phyloP scores from a whole-genome alignment of 2,113 vertebrate genomes.

The Pygoscelis adeliae region DNA sequence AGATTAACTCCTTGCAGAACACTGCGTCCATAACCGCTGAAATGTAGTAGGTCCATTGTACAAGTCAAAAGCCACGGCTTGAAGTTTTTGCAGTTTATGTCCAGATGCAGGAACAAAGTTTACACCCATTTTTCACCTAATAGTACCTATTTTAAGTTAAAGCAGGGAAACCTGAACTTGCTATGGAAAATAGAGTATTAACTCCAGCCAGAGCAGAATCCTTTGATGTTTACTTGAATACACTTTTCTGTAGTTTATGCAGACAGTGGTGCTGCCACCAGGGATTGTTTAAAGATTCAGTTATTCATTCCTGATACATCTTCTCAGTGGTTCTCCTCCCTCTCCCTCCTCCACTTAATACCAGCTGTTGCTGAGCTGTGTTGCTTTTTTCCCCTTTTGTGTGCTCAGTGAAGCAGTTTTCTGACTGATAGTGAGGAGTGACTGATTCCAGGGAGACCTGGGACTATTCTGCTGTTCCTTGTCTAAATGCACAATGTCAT shows the following conservation, averaged over 20 bases:
- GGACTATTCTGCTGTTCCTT: background rate
- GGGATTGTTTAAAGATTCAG: conserved; percentile 24
- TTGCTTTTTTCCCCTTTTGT: background rate
- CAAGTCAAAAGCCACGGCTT: background rate
- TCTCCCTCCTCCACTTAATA: conserved; percentile 32
- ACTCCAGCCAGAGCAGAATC: background rate
- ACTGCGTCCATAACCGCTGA: background rate
- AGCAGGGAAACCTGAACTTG: background rate
- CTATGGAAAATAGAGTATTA: background rate
- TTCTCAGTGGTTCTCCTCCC: conserved; percentile 38
- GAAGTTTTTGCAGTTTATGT: background rate
- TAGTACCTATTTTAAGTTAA: background rate
- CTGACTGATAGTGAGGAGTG: background rate
- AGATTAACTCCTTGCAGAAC: background rate
- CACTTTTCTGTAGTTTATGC: background rate
- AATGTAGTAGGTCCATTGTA: background rate
- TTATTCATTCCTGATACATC: conserved; percentile 26
- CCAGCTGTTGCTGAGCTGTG: background rate
- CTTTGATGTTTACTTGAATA: background rate
- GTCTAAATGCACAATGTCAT: conserved; percentile 16
- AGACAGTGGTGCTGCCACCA: background rate
- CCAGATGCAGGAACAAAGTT: background rate
- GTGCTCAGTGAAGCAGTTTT: conserved; percentile 20
- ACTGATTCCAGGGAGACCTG: conserved; percentile 2
- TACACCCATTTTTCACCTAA: background rate